phyloP scores from a whole-genome alignment of 2,888 invertebrate species.

The Lycaena phlaeas region DNA sequence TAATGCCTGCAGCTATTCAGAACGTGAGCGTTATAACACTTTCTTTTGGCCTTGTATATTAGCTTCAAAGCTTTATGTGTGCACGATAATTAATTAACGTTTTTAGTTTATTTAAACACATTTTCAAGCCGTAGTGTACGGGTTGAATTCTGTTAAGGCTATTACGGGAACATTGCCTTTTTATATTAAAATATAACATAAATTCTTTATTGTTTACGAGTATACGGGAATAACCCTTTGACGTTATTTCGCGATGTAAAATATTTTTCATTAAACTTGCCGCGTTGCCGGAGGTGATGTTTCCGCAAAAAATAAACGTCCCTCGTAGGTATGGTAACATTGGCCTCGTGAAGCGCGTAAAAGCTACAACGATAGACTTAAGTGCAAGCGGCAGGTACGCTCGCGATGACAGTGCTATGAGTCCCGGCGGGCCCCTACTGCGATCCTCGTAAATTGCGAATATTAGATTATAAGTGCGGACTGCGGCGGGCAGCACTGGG shows the following conservation, averaged over 20 bases:
- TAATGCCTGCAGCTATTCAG: too few relatives aligned
- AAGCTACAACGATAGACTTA: constrained; percentile 46
- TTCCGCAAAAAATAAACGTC: constrained; percentile 21
- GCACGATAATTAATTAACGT: constrained; percentile 3
- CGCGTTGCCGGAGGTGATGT: constrained; percentile 14
- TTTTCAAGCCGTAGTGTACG: neutral
- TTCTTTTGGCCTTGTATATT: too few relatives aligned
- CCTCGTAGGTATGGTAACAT: constrained; percentile 29
- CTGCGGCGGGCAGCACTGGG: constrained; percentile 50
- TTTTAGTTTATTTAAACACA: neutral
- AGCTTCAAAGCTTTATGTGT: too few relatives aligned
- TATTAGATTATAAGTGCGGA: constrained; percentile 72
- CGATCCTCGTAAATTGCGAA: constrained; percentile 71
- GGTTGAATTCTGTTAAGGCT: neutral
- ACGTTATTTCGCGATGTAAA: constrained; percentile 12
- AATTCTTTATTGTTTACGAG: constrained; percentile 6
- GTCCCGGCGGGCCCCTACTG: constrained; percentile 55
- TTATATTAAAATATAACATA: constrained; percentile 2
- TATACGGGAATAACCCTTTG: constrained; percentile 4
- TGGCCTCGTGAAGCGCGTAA: constrained; percentile 35
- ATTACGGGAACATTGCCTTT: neutral
- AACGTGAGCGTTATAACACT: too few relatives aligned
- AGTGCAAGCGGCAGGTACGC: constrained; percentile 57
- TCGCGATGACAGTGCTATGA: constrained; percentile 62
- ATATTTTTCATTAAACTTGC: constrained; percentile 16